A percentile compares a stretch with the other conserved stretches of the same genome.
Conservation (phyloP, 2,797 vertebrate genomes). For the Coendou prehensilis region DNA sequence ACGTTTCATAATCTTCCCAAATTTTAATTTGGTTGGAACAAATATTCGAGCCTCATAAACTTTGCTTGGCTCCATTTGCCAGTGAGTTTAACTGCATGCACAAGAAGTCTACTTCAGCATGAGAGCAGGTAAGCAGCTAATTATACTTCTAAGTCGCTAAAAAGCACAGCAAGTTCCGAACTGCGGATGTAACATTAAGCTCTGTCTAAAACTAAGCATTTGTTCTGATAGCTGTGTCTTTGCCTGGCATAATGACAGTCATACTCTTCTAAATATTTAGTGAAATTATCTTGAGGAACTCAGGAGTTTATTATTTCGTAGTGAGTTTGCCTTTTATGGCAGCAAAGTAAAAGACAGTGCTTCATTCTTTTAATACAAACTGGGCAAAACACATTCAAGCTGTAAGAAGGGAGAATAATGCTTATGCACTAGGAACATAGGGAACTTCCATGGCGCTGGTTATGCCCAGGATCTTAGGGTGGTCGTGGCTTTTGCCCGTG, state of each 20-base stretch:
- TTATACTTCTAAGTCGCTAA: not conserved
- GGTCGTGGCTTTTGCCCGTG: not conserved
- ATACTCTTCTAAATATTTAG: not conserved
- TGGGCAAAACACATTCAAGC: not conserved
- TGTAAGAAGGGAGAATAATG: not conserved
- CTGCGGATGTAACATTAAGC: not conserved
- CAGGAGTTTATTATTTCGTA: not conserved
- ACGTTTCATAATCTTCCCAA: constrained; percentile 22
- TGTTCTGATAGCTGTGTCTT: not conserved
- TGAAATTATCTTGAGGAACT: not conserved
- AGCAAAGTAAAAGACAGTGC: not conserved
- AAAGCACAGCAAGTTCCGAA: not conserved
- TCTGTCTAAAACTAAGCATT: not conserved
- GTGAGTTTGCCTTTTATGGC: not conserved
- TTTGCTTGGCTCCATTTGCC: constrained; percentile 61
- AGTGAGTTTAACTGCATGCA: constrained; percentile 37
- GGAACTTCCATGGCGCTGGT: not conserved
- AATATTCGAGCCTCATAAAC: constrained; percentile 67
- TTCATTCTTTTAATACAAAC: not conserved
- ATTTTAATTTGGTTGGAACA: constrained; percentile 57
- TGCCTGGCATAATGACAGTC: accelerated
- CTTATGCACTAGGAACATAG: not conserved
- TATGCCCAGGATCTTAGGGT: not conserved
- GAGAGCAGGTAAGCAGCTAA: constrained; percentile 20
- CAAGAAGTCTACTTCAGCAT: constrained; percentile 39